Base-by-base conservation (phyloP, 2,113 vertebrate genomes). In the Sapayoa aenigma region DNA sequence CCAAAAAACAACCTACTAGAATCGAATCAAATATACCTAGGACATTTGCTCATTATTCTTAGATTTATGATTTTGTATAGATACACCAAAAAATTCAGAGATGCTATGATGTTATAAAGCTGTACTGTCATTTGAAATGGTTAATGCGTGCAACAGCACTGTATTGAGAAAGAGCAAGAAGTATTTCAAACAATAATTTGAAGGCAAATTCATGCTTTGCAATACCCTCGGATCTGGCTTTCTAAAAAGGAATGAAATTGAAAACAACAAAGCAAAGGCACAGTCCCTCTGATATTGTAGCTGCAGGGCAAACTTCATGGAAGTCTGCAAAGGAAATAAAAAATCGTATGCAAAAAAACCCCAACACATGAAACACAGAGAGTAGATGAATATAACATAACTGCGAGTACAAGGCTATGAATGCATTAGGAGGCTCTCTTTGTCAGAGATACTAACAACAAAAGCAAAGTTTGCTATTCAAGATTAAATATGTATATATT, bases 191-290 rank as follows among this genome's bases (percentile, higher is more conserved):
- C 31, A 84, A 44, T 93, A 87, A 96, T 94, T 86, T 84, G 42
- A 97, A 96, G 94, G 84, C 72, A 93, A 95, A 91, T 65, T 91
- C 62, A 37, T 94, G 89, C 76, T 89, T 91, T 94, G 69, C 93
- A 94, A 87, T 92, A 77, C 68, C 75, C 79, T 79, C 49, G 74
- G 91, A 95, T 94, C 91, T 94, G 69, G 76, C 73, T 94, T 94
- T 94, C 96, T 96, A 95, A 96, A 95, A 96, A 95, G 84, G 72
- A 96, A 78, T 4, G 42, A 95, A 97, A 96, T 93, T 90, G 95
- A 95, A 97, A 96, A 90, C 93, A 97, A 96, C 92, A 95, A 94
- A 96, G 92, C 71, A 74, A 93, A 96, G 55, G 66, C 71, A 83
- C 47, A 84, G 90, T 84, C 73, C 73, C 63, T 96, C 90, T 96